These are phyloP conservation scores for Aphodius sticticus DNA, from an alignment of 2,888 invertebrate genomes.

Conservation along the genomic window DNA sequence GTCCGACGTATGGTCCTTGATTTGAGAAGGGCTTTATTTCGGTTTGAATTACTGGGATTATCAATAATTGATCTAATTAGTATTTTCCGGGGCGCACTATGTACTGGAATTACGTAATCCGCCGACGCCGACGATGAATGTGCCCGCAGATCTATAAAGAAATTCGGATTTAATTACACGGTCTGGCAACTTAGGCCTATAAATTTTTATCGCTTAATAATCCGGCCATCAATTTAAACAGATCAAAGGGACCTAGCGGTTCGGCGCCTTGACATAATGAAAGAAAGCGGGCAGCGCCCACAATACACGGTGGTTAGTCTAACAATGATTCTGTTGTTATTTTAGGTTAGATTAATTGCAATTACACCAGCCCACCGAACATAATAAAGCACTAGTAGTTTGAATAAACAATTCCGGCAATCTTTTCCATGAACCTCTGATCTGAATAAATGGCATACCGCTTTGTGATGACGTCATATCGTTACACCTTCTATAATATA, in stretches of 20 bases:
- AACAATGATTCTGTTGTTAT: neutral
- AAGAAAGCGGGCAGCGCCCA: neutral
- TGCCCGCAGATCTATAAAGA: neutral
- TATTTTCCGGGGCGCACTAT: neutral
- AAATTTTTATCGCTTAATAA: slow-evolving; percentile 4
- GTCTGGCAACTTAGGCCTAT: neutral
- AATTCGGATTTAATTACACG: neutral
- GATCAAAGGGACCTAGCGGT: neutral
- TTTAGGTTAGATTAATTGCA: neutral
- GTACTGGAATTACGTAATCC: too few relatives aligned
- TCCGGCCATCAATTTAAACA: neutral
- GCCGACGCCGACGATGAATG: neutral
- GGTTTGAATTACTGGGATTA: neutral
- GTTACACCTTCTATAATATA: too few relatives aligned
- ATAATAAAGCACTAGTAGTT: neutral
- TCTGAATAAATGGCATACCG: too few relatives aligned
- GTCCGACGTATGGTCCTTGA: too few relatives aligned
- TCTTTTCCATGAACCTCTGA: too few relatives aligned
- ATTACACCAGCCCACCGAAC: neutral
- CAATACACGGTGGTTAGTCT: neutral
- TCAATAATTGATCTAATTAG: neutral
- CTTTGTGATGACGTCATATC: too few relatives aligned
- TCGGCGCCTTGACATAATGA: neutral
- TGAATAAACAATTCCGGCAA: neutral
- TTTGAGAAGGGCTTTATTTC: too few relatives aligned